A percentile compares a stretch with the other conserved stretches of the same genome.
These are phyloP conservation scores for Drosophila truncata DNA, from an alignment of 1,140 invertebrate genomes.

Conservation along the genomic window DNA sequence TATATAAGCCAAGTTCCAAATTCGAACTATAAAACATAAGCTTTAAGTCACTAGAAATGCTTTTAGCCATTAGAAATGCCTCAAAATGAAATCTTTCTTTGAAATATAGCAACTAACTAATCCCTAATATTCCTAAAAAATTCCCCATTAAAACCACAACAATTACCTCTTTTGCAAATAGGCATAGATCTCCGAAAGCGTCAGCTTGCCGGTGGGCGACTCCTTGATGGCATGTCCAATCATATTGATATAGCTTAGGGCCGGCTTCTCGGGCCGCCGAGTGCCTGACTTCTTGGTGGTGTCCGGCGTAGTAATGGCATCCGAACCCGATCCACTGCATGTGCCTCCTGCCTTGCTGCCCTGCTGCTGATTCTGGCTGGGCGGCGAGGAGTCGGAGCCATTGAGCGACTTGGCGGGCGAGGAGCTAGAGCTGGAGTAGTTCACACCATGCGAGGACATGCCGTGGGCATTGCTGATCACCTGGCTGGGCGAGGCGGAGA, in stretches of 20 bases:
- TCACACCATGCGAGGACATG: slow-evolving; percentile 39
- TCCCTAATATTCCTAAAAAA: neutral
- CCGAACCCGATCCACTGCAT: slow-evolving; percentile 11
- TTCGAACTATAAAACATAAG: too few species aligned
- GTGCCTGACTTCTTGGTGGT: slow-evolving; percentile 86
- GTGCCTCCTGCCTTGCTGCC: slow-evolving; percentile 12
- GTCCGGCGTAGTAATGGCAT: slow-evolving; percentile 56
- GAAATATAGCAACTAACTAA: neutral
- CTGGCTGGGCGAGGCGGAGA: slow-evolving; percentile 61
- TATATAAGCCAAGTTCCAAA: too few species aligned
- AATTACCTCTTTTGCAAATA: slow-evolving; percentile 91
- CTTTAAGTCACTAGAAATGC: too few species aligned
- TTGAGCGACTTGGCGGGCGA: slow-evolving; percentile 68
- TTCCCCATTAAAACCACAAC: neutral
- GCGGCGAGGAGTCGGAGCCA: slow-evolving; percentile 45
- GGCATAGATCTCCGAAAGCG: slow-evolving; percentile 95
- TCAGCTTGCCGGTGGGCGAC: slow-evolving; percentile 93
- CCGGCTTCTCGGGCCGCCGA: slow-evolving; percentile 96
- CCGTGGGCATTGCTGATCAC: slow-evolving; percentile 62
- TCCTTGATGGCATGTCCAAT: slow-evolving; percentile 99
- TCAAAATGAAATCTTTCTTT: neutral
- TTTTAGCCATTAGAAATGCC: too few species aligned
- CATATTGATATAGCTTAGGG: slow-evolving; percentile 98
- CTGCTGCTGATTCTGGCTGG: slow-evolving; percentile 23
- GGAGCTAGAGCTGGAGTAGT: slow-evolving; percentile 69